Evolutionary conservation across 2,888 invertebrate species (phyloP).

Genomic region (Sinodicranocentrus sp.): DNA sequence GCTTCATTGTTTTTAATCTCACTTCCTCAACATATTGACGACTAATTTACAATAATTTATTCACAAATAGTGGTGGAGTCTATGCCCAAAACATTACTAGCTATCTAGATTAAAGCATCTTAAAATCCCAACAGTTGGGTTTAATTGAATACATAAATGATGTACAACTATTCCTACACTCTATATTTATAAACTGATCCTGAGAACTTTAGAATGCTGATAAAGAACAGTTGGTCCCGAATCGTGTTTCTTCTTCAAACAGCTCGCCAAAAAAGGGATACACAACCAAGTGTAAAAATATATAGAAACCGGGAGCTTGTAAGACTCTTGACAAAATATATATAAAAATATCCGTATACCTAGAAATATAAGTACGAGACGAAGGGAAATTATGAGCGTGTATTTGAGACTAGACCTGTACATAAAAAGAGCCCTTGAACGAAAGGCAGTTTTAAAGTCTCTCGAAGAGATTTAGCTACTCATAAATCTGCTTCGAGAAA

Average conservation of each 20-base stretch:
- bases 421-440: neutral
- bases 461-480: neutral
- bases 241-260: neutral
- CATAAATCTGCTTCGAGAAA: neutral
- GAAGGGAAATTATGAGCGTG: neutral
- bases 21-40: too few relatives aligned
- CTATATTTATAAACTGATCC: neutral
- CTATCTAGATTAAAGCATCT: too few relatives aligned
- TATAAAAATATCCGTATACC: neutral
- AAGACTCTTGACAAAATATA: neutral
- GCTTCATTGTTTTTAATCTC: too few relatives aligned
- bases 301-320: neutral
- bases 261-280: constrained; percentile 1
- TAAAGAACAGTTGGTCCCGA: constrained; percentile 3
- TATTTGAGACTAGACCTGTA: neutral
- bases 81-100: too few relatives aligned
- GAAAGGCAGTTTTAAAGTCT: neutral
- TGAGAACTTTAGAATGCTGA: constrained; percentile 14
- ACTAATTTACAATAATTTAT: too few relatives aligned
- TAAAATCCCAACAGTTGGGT: too few relatives aligned
- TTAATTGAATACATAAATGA: neutral
- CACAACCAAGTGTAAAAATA: neutral
- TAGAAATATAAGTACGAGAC: neutral
- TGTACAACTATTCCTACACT: neutral
- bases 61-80: too few relatives aligned